These are phyloP conservation scores for Hippocampus kuda DNA, from an alignment of 2,797 vertebrate species.

Conservation along the genomic window DNA sequence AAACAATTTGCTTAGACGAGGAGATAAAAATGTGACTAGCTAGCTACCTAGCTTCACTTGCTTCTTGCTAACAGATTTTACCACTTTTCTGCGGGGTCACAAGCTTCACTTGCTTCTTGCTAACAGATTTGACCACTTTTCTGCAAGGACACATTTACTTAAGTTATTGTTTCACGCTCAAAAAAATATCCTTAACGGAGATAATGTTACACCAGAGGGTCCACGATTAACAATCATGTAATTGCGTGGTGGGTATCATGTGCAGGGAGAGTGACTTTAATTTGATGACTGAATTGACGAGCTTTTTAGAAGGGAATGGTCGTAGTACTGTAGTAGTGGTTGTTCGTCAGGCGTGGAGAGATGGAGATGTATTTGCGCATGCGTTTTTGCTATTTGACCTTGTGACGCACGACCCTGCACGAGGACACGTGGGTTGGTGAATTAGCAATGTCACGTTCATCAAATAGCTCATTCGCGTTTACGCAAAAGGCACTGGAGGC, in stretches of 20 bases:
- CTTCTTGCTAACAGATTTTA: constrained; percentile 9
- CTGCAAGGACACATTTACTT: not conserved
- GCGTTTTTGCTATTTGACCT: constrained; percentile 61
- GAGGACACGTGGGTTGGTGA: constrained; percentile 47
- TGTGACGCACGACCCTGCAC: constrained; percentile 62
- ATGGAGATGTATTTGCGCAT: constrained; percentile 34
- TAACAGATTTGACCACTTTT: not conserved
- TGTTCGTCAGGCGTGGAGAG: not conserved
- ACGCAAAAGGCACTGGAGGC: too few relatives aligned
- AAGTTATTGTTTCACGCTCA: not conserved
- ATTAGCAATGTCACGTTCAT: not conserved
- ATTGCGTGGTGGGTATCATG: not conserved
- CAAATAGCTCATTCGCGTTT: not conserved
- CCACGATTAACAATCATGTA: not conserved
- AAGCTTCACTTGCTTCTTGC: constrained; percentile 14
- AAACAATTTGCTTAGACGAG: not conserved
- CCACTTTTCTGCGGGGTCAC: not conserved
- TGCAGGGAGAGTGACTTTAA: constrained; percentile 1
- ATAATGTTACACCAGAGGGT: not conserved
- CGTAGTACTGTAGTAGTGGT: not conserved
- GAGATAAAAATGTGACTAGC: not conserved
- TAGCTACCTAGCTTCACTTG: constrained; percentile 6
- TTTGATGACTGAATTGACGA: not conserved
- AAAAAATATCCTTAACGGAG: not conserved
- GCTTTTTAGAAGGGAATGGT: not conserved